phyloP scores from a whole-genome alignment of 2,888 invertebrate species.

The Thera britannica region DNA sequence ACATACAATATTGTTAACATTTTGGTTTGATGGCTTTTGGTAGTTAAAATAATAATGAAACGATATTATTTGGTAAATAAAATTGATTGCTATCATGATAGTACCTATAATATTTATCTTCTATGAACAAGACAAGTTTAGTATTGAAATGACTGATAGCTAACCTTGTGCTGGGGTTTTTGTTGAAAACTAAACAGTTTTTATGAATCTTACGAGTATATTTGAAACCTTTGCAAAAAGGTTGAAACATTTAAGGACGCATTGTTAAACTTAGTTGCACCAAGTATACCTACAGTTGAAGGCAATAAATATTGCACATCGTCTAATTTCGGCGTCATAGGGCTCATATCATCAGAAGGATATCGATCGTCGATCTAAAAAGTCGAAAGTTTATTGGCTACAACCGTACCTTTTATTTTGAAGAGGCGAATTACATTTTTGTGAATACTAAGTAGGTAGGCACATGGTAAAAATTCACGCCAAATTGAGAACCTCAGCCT shows the following conservation, averaged over 20 bases:
- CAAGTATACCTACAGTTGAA: too few relatives aligned
- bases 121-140: neutral
- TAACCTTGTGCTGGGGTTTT: slow-evolving; percentile 28
- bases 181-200: slow-evolving; percentile 1
- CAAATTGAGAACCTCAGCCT: too few relatives aligned
- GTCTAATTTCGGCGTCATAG: too few relatives aligned
- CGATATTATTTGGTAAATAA: neutral
- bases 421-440: too few relatives aligned
- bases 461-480: too few relatives aligned
- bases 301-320: too few relatives aligned
- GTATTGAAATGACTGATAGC: slow-evolving; percentile 8
- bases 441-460: too few relatives aligned
- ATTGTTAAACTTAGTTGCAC: neutral
- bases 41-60: neutral
- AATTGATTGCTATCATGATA: neutral
- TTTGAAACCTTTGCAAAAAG: neutral
- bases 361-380: too few relatives aligned
- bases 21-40: neutral
- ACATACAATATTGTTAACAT: neutral
- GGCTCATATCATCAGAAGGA: too few relatives aligned
- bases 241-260: neutral
- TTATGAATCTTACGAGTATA: neutral
- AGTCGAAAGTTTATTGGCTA: too few relatives aligned
- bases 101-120: neutral
- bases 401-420: too few relatives aligned